Conservation (phyloP, 2,797 vertebrate genomes). For the Eptatretus atami region DNA sequence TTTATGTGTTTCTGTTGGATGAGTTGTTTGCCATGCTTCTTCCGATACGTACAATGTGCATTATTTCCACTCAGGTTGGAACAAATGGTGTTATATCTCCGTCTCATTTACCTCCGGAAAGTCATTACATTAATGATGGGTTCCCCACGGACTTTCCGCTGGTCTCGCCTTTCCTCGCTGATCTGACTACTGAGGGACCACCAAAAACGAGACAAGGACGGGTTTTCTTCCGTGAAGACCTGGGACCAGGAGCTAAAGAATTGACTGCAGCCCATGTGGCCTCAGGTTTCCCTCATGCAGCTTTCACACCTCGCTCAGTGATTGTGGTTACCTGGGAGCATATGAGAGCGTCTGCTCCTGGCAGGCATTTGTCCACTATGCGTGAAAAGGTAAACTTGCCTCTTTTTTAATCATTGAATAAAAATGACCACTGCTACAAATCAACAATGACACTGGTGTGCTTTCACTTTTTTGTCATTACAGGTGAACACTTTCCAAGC, state of each 20-base stretch:
- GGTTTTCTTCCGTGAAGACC: conserved; percentile 46
- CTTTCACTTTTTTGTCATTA: no score
- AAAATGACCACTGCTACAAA: no score
- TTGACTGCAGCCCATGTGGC: conserved; percentile 22
- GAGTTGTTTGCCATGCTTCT: no score
- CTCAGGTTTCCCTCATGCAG: conserved; percentile 25
- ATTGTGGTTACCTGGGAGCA: conserved; percentile 67
- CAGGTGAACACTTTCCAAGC: conserved; percentile 80
- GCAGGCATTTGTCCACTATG: no score
- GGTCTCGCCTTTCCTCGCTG: conserved; percentile 59
- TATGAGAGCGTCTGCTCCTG: conserved; percentile 30
- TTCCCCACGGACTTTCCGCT: conserved; percentile 74
- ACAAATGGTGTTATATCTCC: conserved; percentile 89
- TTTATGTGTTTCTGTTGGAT: no score
- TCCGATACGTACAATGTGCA: no score
- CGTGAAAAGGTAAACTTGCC: no score
- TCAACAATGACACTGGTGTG: no score
- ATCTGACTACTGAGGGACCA: conserved; percentile 49
- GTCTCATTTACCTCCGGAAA: conserved; percentile 70
- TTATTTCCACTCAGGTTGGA: conserved; percentile 30
- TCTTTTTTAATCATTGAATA: no score
- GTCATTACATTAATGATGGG: conserved; percentile 67
- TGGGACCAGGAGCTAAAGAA: conserved; percentile 12
- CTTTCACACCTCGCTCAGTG: conserved; percentile 27
- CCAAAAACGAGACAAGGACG: conserved; percentile 19